These are phyloP conservation scores for Tetramorium alpestre DNA, from an alignment of 1,140 invertebrate genomes.

Conservation along the genomic window DNA sequence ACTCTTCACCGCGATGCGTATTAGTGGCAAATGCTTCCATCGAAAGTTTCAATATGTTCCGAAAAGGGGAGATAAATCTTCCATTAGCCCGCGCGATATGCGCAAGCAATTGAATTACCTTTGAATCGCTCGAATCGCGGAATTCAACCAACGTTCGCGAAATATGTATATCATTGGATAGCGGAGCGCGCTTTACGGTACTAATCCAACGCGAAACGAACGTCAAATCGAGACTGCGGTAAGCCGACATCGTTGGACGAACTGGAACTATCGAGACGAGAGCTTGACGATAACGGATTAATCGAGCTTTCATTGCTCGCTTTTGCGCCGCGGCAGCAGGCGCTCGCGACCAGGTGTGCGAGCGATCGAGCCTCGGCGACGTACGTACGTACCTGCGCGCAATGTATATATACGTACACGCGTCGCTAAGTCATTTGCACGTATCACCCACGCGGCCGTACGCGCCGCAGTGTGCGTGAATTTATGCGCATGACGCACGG, in stretches of 20 bases:
- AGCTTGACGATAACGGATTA: slow-evolving; percentile 10
- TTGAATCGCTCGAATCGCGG: neutral
- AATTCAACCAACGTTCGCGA: neutral
- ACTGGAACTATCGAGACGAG: neutral
- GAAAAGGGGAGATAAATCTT: neutral
- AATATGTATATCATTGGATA: neutral
- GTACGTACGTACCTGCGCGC: neutral
- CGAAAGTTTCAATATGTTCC: neutral
- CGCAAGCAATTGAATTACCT: neutral
- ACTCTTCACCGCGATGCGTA: neutral
- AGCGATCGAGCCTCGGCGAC: neutral
- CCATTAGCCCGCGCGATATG: neutral
- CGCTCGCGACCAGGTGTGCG: neutral
- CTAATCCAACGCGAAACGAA: slow-evolving; percentile 36
- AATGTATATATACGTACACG: neutral
- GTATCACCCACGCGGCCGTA: slow-evolving; percentile 32
- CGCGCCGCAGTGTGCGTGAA: slow-evolving; percentile 4
- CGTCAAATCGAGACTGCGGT: slow-evolving; percentile 37
- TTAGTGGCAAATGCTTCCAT: neutral
- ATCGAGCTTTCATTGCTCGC: slow-evolving; percentile 50
- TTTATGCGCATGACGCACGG: slow-evolving; percentile 23
- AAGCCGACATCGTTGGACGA: slow-evolving; percentile 4
- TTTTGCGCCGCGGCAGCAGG: too few species aligned
- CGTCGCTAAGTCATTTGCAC: slow-evolving; percentile 27
- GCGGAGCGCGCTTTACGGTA: slow-evolving; percentile 7